Base-by-base conservation (phyloP, 2,797 vertebrate species). In the Silurus lanzhouensis region DNA sequence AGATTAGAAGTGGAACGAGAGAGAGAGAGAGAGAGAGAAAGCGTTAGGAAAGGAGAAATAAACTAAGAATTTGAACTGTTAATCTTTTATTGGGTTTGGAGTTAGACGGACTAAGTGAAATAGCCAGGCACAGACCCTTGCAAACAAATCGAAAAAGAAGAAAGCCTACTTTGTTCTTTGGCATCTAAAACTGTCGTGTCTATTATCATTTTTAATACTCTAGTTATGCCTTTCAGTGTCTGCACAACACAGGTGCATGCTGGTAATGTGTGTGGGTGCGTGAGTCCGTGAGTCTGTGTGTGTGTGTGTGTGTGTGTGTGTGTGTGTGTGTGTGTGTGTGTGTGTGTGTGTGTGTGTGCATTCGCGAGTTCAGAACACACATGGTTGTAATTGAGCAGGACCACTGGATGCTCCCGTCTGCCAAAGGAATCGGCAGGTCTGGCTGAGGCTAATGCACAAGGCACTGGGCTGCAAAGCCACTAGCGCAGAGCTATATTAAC, bases 31-130 rank as follows among this genome's bases (percentile, higher is more conserved):
- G 48, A 48, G 48, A 48, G 7, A 52, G 7, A 52, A 52, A 52
- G 8, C 48, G 48, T 38, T 38, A 52, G 48, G 48, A 52, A 52
- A 7, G 48, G 48, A 52, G 0, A 52, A 90, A 31, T 67, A 66
- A n/a, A 88, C 74, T 91, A 75, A 88, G 89, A 89, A 92, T 92
- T 93, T 92, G 92, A 89, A 93, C 91, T 91, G 92, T 90, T 90
- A 88, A 46, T 85, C 92, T 92, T 93, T 93, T 91, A 93, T 93
- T 94, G 92, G 92, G 92, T 93, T 94, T 92, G 92, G 90, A 93
- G 93, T 93, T 92, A 91, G 92, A 93, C 93, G 92, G 93, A 9
- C 92, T 90, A 92, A 93, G 93, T 91, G 93, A 93, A 93, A 93
- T 92, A 94, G 93, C 93, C 93, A 92, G 71, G 27, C 27, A 38